Conservation (phyloP, 2,797 vertebrate genomes). For the Melanotaenia nigrans region DNA sequence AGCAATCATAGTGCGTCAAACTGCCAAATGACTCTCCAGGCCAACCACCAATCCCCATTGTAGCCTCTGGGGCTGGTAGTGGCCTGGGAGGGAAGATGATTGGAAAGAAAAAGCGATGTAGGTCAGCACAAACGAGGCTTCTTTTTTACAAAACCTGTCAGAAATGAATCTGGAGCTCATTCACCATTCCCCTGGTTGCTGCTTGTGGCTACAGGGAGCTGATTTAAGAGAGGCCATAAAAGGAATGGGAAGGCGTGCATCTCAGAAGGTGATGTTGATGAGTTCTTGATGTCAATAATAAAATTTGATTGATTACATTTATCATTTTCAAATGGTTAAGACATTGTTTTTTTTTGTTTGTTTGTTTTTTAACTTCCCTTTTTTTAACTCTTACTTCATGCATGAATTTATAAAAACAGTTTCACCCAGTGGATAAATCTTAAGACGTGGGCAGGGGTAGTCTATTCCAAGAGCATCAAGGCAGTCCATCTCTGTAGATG, state of each 20-base stretch:
- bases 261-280: conserved; percentile 40
- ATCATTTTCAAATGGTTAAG: conserved; percentile 3
- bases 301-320: conserved; percentile 22
- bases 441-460: conserved; percentile 19
- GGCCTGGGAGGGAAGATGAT: conserved; percentile 66
- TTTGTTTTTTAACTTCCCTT: no score
- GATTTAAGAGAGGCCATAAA: conserved; percentile 58
- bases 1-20: conserved; percentile 68
- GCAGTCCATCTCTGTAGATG: conserved; percentile 50
- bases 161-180: conserved; percentile 64
- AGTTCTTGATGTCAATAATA: conserved; percentile 18
- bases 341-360: neutral
- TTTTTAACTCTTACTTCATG: conserved; percentile 8
- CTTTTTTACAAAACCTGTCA: conserved; percentile 67
- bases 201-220: conserved; percentile 44
- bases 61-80: conserved; percentile 46
- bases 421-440: conserved; percentile 42
- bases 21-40: conserved; percentile 62
- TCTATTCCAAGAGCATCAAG: conserved; percentile 47
- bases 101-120: conserved; percentile 77
- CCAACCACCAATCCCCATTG: conserved; percentile 46
- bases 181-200: conserved; percentile 58
- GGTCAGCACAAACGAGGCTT: conserved; percentile 77
- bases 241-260: conserved; percentile 27
- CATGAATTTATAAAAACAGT: conserved; percentile 36